Evolutionary conservation across 1,140 invertebrate species (phyloP), one percentile per base, ranked within the genome.

Genomic region (Lutraria rhynchaena): DNA sequence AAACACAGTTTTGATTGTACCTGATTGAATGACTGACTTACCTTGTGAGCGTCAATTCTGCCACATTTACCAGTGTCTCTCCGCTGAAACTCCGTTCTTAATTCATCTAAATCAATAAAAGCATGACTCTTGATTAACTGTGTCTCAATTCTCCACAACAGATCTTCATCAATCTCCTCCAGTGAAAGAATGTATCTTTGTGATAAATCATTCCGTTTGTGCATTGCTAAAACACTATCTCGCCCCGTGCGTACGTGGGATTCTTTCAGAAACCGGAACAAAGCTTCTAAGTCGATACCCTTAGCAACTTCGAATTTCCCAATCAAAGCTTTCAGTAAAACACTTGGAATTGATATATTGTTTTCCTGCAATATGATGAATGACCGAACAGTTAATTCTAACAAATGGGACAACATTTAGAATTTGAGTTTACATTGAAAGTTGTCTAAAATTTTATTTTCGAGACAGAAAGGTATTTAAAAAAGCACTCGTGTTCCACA

Each of bases 191-290:
- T 71, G 9, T 70, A 31, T 9, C 80, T 63, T 11, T 71, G 55
- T 11, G 80, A 76, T 13, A 84, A 61, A 70, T 88, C 86, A 44
- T 89, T 89, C 22, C 85, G 65, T 37, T 83, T 83, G 24, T 85
- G 76, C 65, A 85, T 82, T 22, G 89, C 89, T 22, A 83, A 65
- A 0, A 90, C 88, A 55, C 89, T 90, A 80, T 90, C 89, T 24
- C 89, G 77, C n/a, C 86, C 89, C 60, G 86, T 88, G 17, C 83
- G 81, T n/a, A 57, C 41, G 29, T 91, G 89, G n/a, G 88, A 87
- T 24, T 70, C 55, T n/a, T 82, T 82, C 29, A 91, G 58, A 44
- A 82, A 85, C 24, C 76, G 77, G 77, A 86, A 90, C 41, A 91
- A 53, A 22, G 70, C 69, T 57, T 89, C 87, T 46, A 86, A 86